Evolutionary conservation across 2,113 vertebrate genomes (phyloP).

Genomic region (Rattus norvegicus): DNA sequence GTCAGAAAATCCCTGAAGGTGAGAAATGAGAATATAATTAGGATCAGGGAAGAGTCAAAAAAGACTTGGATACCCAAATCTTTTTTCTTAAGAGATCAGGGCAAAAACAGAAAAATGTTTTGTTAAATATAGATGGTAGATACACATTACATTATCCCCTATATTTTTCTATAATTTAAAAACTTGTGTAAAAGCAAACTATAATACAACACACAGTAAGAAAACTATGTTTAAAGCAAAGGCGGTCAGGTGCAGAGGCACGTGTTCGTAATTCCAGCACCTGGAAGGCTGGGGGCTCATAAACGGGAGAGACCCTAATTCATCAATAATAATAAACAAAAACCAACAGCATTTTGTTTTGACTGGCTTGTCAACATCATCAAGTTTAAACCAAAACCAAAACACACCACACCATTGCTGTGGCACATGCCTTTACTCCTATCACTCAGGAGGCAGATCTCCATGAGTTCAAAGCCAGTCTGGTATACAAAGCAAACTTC

Average conservation of each 20-base stretch:
- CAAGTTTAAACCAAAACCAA: not conserved
- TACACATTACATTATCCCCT: not conserved
- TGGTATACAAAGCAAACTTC: not conserved
- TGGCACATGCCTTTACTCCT: not conserved
- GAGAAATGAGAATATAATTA: not conserved
- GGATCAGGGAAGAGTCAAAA: not conserved
- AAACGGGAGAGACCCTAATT: too few relatives aligned
- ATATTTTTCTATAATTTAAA: constrained; percentile 21
- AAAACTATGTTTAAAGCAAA: constrained; percentile 44
- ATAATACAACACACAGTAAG: not conserved
- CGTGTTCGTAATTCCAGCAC: not conserved
- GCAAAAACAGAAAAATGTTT: not conserved
- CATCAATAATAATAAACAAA: not conserved
- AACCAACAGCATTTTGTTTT: not conserved
- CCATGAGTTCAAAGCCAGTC: not conserved
- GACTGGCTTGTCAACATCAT: not conserved
- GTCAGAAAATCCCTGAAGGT: not conserved
- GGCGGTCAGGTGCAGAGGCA: not conserved
- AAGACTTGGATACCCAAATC: not conserved
- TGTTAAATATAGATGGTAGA: not conserved
- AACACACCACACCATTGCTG: not conserved
- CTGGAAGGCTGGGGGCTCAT: not conserved
- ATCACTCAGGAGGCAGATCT: not conserved
- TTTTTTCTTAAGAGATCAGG: not conserved
- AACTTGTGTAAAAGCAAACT: constrained; percentile 37